Base-by-base conservation (phyloP, 2,113 vertebrate genomes). In the Globicephala melas region DNA sequence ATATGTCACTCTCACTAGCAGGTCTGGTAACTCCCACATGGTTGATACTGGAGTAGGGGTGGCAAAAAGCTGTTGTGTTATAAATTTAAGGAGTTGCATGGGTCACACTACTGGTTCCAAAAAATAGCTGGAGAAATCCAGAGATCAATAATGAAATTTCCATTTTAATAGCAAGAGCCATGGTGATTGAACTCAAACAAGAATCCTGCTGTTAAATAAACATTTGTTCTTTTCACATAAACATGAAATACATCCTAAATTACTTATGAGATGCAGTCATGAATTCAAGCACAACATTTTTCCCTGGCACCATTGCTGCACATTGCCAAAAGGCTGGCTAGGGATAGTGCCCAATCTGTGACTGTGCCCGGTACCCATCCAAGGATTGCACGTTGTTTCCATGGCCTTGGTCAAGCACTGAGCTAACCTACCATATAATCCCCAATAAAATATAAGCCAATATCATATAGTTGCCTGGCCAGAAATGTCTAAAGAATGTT, bases 401-500 rank as follows among this genome's bases (percentile, higher is more conserved):
- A 26, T 26, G 3, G 20, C 47, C 28, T 50, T 53, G 17, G 4
- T 80, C 50, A 74, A 63, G 20, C 6, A 83, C 60, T 26, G 76
- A 77, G 10, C 14, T 36, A 76, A 50, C 2, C 50, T 31, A 60
- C 17, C 38, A 47, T 1, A 70, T 41, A 76, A 12, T 23, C 6
- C 20, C 5, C 62, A 58, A 50, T 50, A 81, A 79, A 17, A 68
- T 68, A 38, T 81, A 8, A 47, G 7, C 6, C 23, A 68, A 38
- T 47, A 47, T 15, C 5, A 38, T 63, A 58, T 8, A 28, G 18
- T 5, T 71, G 25, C 84, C 28, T 70, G 25, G 4, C 55, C 41
- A 96, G 60, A 85, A 74, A 76, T 33, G 81, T 3, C 13, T 92
- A 70, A 81, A 85, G 9, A 81, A 26, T 14, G 53, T n/a, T 79